Evolutionary conservation across 1,140 invertebrate genomes (phyloP), one percentile per base, ranked within the genome.

Genomic region (Oedothorax gibbosus): DNA sequence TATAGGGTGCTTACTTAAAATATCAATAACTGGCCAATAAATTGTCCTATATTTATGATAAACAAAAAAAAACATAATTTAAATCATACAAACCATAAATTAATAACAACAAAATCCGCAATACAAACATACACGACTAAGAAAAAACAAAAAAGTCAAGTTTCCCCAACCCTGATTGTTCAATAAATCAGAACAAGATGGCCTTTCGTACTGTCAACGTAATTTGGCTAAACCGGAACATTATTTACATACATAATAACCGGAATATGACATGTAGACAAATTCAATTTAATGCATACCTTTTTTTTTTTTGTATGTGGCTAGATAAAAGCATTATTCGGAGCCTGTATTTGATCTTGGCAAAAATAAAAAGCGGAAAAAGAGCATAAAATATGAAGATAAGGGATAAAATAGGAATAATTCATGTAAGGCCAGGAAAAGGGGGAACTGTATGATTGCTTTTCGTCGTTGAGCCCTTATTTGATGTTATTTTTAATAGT

Each of bases 191-290:
- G 54, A 20, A 57, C 35, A n/a, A 49, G 66, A 82, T 73, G 54
- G 49, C 69, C 54, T 71, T 82, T 20, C 50, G 51, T 56, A 35
- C 77, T 79, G 77, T 50, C 68, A 57, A 71, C 14, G 50, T 56
- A 82, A 82, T 82, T 82, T 65, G 54, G 57, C 53, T 73, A 73
- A 72, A 57, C 80, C 35, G 65, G 69, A 35, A 60, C 69, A 73
- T 82, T 82, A 82, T 82, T 82, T 82, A 82, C 80, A 82, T 51
- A 20, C 49, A 65, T 57, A 73, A 82, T 82, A 73, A 72, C 57
- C 56, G 21, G 68, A 64, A 82, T 73, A 82, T 82, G 80, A 82
- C 80, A 82, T 49, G 68, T 50, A 71, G 80, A 53, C 53, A 82
- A 82, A 82, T 82, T 82, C 80, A 82, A 82, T 82, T 82, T 82